phyloP scores from a whole-genome alignment of 2,113 vertebrate species.

The Herpetotheres cachinnans region DNA sequence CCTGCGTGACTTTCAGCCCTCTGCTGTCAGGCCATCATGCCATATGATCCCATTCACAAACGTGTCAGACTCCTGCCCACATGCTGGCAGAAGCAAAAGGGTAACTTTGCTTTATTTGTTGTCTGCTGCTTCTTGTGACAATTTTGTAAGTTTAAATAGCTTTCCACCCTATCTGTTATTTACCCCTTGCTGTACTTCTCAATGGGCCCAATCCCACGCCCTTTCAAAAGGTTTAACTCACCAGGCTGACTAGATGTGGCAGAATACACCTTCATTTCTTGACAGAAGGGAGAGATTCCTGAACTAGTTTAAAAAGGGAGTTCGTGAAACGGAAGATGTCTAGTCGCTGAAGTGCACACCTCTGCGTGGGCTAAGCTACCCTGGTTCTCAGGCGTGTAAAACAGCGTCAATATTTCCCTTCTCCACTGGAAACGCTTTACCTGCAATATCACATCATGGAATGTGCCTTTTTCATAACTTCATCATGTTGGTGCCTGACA shows the following conservation, averaged over 20 bases:
- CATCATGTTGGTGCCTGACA: rapidly evolving
- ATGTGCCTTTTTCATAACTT: background rate
- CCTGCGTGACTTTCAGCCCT: background rate
- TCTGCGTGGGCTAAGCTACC: background rate
- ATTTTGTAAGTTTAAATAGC: background rate
- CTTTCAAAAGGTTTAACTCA: background rate
- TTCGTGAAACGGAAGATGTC: background rate
- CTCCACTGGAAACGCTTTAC: background rate
- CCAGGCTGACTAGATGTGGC: background rate
- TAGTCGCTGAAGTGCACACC: background rate
- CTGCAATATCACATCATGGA: background rate
- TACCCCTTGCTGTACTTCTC: background rate
- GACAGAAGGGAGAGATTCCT: background rate
- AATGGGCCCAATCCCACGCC: background rate
- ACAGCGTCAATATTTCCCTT: background rate
- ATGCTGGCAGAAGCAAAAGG: slow-evolving; percentile 16
- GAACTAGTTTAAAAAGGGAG: background rate
- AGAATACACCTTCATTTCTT: background rate
- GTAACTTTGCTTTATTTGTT: background rate
- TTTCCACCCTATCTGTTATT: background rate
- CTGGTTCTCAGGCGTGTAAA: background rate
- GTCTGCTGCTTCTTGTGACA: background rate
- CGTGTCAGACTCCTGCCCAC: background rate
- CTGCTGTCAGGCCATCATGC: background rate
- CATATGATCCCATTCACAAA: slow-evolving; percentile 6